Conservation (phyloP, 2,113 vertebrate genomes). For the Ailurus styani region DNA sequence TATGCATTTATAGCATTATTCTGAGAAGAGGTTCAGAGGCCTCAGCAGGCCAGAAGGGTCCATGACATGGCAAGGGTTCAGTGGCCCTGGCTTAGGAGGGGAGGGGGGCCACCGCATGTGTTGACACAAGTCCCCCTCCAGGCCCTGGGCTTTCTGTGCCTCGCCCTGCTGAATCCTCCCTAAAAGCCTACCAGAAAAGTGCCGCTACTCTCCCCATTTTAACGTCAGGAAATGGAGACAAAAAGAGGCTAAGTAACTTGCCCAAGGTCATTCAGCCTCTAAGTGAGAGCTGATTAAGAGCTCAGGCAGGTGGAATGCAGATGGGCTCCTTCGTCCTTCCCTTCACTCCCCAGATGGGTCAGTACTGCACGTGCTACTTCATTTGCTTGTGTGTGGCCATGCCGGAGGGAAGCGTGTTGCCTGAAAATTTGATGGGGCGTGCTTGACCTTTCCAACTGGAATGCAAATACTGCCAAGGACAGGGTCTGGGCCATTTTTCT, state of each 20-base stretch:
- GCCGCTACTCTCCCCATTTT: not conserved
- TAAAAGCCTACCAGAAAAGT: not conserved
- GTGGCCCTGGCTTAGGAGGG: not conserved
- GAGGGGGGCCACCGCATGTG: not conserved
- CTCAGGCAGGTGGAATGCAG: not conserved
- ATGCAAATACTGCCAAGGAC: not conserved
- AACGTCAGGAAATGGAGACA: not conserved
- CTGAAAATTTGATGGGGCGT: not conserved
- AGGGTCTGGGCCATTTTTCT: not conserved
- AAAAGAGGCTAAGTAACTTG: not conserved
- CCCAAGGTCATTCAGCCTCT: not conserved
- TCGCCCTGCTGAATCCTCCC: not conserved
- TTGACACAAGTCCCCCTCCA: rapidly evolving
- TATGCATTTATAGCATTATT: not conserved
- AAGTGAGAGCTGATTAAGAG: not conserved
- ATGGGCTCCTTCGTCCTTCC: not conserved
- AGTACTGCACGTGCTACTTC: not conserved
- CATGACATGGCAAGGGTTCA: not conserved
- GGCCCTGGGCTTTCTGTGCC: not conserved
- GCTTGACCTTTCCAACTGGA: not conserved
- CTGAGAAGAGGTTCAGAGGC: not conserved
- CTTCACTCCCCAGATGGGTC: not conserved
- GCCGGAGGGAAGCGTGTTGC: not conserved
- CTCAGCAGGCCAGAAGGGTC: not conserved
- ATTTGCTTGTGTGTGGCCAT: not conserved